Evolutionary conservation across 2,888 invertebrate species (phyloP).

Genomic region (Nomada fucata): DNA sequence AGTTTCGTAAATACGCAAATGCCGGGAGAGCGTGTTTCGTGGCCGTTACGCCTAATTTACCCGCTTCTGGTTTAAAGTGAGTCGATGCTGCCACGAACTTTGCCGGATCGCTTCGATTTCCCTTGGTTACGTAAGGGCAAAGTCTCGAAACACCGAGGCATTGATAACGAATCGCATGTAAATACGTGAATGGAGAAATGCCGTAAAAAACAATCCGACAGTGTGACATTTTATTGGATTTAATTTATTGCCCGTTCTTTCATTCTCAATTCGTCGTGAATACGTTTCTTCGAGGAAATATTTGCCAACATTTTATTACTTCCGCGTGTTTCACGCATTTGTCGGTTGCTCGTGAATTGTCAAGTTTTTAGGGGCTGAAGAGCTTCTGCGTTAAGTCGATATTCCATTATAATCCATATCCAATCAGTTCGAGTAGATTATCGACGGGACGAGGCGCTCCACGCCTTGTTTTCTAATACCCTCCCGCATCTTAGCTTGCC

Average conservation of each 20-base stretch:
- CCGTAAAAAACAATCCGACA: too few relatives aligned
- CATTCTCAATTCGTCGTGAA: background rate
- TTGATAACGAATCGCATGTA: too few relatives aligned
- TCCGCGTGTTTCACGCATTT: background rate
- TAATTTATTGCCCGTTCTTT: background rate
- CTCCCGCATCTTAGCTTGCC: constrained; percentile 39
- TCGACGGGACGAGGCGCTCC: constrained; percentile 77
- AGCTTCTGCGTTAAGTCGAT: constrained; percentile 67
- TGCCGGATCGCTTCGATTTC: constrained; percentile 15
- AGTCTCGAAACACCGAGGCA: too few relatives aligned
- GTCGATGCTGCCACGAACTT: constrained; percentile 36
- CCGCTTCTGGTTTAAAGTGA: constrained; percentile 33
- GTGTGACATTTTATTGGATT: background rate
- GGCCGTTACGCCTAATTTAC: constrained; percentile 62
- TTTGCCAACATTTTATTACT: background rate
- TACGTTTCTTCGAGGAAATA: background rate
- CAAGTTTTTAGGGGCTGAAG: constrained; percentile 29
- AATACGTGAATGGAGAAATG: too few relatives aligned
- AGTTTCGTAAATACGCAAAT: constrained; percentile 65
- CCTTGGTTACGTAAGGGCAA: background rate
- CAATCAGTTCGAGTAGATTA: constrained; percentile 81
- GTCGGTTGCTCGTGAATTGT: background rate
- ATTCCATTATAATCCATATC: constrained; percentile 76
- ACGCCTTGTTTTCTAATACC: constrained; percentile 67
- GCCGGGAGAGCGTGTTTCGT: constrained; percentile 54